phyloP scores from a whole-genome alignment of 2,797 vertebrate species.

The Microctenopoma steveboyesi region DNA sequence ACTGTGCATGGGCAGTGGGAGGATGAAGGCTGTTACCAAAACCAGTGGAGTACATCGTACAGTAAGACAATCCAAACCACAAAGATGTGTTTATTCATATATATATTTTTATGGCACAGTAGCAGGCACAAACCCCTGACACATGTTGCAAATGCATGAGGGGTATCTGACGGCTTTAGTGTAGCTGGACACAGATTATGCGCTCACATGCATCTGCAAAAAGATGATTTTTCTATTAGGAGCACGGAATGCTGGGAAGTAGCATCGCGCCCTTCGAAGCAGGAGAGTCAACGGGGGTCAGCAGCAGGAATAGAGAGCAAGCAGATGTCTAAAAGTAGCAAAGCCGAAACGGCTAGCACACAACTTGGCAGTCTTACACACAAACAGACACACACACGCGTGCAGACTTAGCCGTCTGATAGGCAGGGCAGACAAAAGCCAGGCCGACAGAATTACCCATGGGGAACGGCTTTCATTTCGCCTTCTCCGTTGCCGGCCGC shows the following conservation, averaged over 20 bases:
- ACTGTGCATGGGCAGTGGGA: constrained; percentile 8
- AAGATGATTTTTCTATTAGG: constrained; percentile 34
- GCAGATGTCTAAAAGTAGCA: constrained; percentile 17
- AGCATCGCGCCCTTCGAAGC: constrained; percentile 53
- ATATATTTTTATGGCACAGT: neutral
- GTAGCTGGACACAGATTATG: constrained; percentile 39
- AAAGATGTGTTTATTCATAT: constrained; percentile 33
- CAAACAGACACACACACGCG: constrained; percentile 7
- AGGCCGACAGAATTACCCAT: constrained; percentile 62
- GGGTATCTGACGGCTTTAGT: constrained; percentile 39
- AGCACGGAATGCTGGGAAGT: constrained; percentile 31
- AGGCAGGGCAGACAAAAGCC: constrained; percentile 65
- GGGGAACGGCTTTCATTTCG: constrained; percentile 77
- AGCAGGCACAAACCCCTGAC: constrained; percentile 15
- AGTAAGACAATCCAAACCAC: constrained; percentile 46
- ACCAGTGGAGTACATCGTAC: constrained; percentile 6
- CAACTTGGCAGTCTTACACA: constrained; percentile 45
- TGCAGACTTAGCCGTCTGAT: constrained; percentile 50
- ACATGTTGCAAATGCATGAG: neutral
- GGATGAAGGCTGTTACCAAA: constrained; percentile 25
- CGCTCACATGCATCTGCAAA: constrained; percentile 22
- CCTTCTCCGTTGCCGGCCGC: constrained; percentile 42
- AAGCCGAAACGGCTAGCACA: constrained; percentile 14
- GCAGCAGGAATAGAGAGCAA: constrained; percentile 9
- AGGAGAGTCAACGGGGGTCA: constrained; percentile 37